phyloP scores from a whole-genome alignment of 1,140 invertebrate species.

The Helicoverpa zea region DNA sequence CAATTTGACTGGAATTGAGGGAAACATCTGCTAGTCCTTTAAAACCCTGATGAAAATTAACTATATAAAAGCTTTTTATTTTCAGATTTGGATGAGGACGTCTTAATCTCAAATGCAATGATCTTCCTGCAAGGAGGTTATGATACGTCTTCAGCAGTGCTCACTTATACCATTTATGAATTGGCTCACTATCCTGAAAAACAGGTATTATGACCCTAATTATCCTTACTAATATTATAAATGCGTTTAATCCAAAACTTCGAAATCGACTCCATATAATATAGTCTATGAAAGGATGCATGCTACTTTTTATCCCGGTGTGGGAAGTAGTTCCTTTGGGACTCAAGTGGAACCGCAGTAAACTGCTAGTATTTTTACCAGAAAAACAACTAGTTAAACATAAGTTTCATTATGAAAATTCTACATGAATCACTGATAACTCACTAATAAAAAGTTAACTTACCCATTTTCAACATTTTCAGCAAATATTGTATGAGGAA shows the following conservation, averaged over 20 bases:
- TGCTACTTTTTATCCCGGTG: background rate
- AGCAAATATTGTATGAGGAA: conserved; percentile 67
- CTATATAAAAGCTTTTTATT: background rate
- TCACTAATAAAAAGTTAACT: conserved; percentile 8
- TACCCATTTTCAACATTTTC: conserved; percentile 3
- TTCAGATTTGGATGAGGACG: conserved; percentile 62
- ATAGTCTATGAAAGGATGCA: too few relatives aligned
- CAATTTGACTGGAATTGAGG: background rate
- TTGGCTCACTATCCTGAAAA: conserved; percentile 59
- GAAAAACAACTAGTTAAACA: too few relatives aligned
- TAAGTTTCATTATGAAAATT: too few relatives aligned
- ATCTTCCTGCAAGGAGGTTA: conserved; percentile 66
- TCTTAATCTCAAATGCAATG: conserved; percentile 65
- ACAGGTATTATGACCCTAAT: conserved; percentile 57
- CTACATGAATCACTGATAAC: too few relatives aligned
- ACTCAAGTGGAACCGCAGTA: too few relatives aligned
- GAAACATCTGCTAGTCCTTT: too few relatives aligned
- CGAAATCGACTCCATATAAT: too few relatives aligned
- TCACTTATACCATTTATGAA: conserved; percentile 58
- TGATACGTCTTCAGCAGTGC: conserved; percentile 55
- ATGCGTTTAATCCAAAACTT: too few relatives aligned
- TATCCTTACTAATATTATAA: too few relatives aligned
- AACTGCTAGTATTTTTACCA: too few relatives aligned
- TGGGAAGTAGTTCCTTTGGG: too few relatives aligned
- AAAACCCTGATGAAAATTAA: too few relatives aligned